Percentiles rank a stretch among this genome's conserved stretches.
Evolutionary conservation across 2,888 invertebrate genomes (phyloP).

Genomic region (Camponotus fellah): DNA sequence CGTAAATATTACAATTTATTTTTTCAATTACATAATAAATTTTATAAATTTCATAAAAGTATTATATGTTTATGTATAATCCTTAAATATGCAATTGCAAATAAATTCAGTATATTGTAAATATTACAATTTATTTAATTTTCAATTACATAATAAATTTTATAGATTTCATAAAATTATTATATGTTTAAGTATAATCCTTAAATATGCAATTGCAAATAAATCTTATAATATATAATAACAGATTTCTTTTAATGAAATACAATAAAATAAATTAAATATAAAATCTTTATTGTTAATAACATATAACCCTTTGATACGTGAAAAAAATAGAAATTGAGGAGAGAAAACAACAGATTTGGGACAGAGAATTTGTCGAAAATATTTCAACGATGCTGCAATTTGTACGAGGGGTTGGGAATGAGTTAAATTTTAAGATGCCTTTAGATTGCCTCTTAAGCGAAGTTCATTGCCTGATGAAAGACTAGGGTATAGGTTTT

Average conservation of each 20-base stretch:
- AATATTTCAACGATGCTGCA: not conserved
- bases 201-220: not conserved
- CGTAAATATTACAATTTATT: not conserved
- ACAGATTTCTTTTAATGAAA: no score
- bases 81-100: not conserved
- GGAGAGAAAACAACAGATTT: not conserved
- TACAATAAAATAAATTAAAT: not conserved
- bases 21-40: not conserved
- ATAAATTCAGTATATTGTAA: not conserved
- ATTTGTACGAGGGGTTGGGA: not conserved
- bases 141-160: not conserved
- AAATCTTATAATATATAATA: not conserved
- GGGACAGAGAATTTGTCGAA: not conserved
- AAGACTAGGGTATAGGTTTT: constrained; percentile 42
- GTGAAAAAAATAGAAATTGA: not conserved
- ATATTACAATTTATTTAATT: not conserved
- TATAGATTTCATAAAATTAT: not conserved
- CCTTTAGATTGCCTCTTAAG: constrained; percentile 8
- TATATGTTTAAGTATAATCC: not conserved
- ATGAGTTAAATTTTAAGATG: constrained; percentile 66
- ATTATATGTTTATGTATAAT: not conserved
- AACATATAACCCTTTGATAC: not conserved
- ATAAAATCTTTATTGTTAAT: not conserved
- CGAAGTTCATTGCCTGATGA: constrained; percentile 53
- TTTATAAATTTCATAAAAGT: not conserved